Base-by-base conservation (phyloP, 2,797 vertebrate species). In the Tokudaia muenninki region DNA sequence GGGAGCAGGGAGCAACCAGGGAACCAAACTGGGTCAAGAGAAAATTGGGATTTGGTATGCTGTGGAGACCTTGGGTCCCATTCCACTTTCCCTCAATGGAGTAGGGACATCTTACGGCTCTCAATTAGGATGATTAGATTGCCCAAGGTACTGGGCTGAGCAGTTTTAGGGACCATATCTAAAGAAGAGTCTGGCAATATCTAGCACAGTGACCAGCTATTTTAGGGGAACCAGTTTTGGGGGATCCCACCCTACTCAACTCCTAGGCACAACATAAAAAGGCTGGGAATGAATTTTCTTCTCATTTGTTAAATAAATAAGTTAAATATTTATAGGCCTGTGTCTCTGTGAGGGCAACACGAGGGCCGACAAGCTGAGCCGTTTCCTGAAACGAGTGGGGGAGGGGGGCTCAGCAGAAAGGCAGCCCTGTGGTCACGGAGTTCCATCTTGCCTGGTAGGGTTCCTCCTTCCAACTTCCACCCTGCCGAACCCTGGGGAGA, bases 301-400 rank as follows among this genome's bases (percentile, higher is more conserved):
- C 82, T 83, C 55, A 63, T 94, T 87, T 55, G 79, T 95, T 95
- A 97, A 98, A 97, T 98, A 97, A 98, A 98, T 98, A 98, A 97
- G 37, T 98, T 97, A 98, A 97, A 92, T 93, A 96, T 94, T 96
- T 97, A 97, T 96, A 97, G 94, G 92, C 82, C 94, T 19, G 14
- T 72, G 78, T 72, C 88, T 89, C 90, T 78, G 0, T 81, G 95
- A 93, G 47, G 82, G 89, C 50, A 47, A 94, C 88, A 80, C 57
- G 95, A 59, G 63, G 70, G 83, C 63, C 91, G 59, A 70, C 50
- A 55, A 91, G 57, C 63, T 4, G 63, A 87, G 87, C 90, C 78
- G 44, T 3, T 29, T 82, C 78, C 91, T 77, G 74, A 55, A 52
- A 94, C 34, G 74, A 52, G 17, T 3, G 3, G 47, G 44, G 50